Conservation (phyloP, 1,140 invertebrate genomes). For the Pantala flavescens region DNA sequence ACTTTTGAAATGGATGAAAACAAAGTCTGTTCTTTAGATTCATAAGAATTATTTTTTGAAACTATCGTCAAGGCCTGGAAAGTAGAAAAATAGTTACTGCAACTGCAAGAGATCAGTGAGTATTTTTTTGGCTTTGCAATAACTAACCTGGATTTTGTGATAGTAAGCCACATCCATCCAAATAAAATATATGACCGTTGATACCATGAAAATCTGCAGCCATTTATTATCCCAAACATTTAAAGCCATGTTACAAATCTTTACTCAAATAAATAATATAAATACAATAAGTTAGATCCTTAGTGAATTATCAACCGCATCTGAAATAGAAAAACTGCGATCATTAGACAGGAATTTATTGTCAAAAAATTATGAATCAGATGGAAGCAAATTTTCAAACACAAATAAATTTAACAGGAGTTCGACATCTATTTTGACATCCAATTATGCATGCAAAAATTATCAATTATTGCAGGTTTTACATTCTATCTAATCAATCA, state of each 20-base stretch:
- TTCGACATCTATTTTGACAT: too few relatives aligned
- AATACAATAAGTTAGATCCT: background rate
- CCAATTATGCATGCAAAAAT: too few relatives aligned
- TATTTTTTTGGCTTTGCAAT: too few relatives aligned
- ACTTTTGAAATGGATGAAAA: constrained; percentile 57
- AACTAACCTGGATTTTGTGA: background rate
- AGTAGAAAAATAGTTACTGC: too few relatives aligned
- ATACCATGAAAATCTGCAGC: background rate
- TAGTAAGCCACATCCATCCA: constrained; percentile 12
- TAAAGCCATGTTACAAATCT: background rate
- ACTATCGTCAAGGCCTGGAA: too few relatives aligned
- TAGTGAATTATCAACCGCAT: background rate
- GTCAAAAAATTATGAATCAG: background rate
- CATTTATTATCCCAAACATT: constrained; percentile 11
- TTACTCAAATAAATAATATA: background rate
- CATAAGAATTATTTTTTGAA: too few relatives aligned
- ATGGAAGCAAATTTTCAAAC: background rate
- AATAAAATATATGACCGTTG: background rate
- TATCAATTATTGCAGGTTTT: too few relatives aligned
- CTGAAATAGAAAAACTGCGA: background rate
- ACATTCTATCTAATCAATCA: too few relatives aligned
- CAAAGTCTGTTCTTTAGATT: background rate
- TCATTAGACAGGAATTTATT: background rate
- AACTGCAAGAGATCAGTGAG: too few relatives aligned
- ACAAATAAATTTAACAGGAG: background rate